These are phyloP conservation scores for Beroe forskalii DNA, from an alignment of 37 sponge, comb jelly and placozoan genomes.

Conservation along the genomic window DNA sequence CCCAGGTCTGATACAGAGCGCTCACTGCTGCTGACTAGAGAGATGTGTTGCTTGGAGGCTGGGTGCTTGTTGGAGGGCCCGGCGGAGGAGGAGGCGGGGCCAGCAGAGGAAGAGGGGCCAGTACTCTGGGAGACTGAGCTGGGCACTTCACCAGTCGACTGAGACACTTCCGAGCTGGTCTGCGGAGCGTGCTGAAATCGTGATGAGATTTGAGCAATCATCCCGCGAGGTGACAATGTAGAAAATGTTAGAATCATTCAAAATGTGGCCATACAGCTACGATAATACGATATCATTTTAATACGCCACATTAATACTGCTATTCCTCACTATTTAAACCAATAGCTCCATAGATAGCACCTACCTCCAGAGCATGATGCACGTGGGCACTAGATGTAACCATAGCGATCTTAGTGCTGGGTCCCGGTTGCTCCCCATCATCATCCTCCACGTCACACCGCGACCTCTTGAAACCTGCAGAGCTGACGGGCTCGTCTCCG, in stretches of 20 bases:
- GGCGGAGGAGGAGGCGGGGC: neutral
- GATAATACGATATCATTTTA: too few relatives aligned
- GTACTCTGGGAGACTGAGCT: constrained; percentile 32
- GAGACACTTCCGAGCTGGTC: constrained; percentile 37
- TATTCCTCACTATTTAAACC: neutral
- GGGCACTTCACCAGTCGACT: constrained; percentile 1
- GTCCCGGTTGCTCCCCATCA: constrained; percentile 48
- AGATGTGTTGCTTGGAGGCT: neutral
- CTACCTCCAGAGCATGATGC: neutral
- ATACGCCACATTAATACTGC: too few relatives aligned
- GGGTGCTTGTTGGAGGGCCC: neutral
- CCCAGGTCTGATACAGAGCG: neutral
- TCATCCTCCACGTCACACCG: constrained; percentile 64
- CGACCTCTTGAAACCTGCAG: constrained; percentile 30
- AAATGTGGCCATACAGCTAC: too few relatives aligned
- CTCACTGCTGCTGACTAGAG: constrained; percentile 26
- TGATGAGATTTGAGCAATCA: too few relatives aligned
- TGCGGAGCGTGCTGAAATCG: neutral
- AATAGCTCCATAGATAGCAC: neutral
- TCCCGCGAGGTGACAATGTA: too few relatives aligned
- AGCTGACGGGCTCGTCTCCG: constrained; percentile 38
- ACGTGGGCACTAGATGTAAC: constrained; percentile 48
- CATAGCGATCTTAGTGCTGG: constrained; percentile 61
- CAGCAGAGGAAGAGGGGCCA: neutral
- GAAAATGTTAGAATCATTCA: too few relatives aligned